Conservation (phyloP, 64 coral and sea anemone species). For the Porites lutea region DNA sequence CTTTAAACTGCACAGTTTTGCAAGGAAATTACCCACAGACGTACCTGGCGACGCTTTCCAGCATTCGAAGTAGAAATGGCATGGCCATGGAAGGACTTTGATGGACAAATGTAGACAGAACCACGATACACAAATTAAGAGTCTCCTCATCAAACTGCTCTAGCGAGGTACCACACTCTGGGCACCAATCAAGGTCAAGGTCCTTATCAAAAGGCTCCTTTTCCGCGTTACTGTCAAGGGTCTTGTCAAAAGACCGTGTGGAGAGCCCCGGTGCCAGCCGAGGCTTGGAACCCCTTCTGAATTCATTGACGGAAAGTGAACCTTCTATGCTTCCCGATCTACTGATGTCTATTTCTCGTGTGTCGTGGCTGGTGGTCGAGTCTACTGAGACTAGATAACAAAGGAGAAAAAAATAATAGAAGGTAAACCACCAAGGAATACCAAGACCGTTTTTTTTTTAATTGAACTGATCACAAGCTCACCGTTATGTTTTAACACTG, state of each 20-base stretch:
- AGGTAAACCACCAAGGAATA: too few relatives aligned
- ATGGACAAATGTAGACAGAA: slow-evolving; percentile 94
- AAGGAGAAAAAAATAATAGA: background rate
- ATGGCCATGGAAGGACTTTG: slow-evolving; percentile 94
- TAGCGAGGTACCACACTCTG: slow-evolving; percentile 83
- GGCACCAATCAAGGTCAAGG: slow-evolving; percentile 86
- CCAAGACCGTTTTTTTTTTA: background rate
- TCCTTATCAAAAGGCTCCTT: slow-evolving; percentile 50
- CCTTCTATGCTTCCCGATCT: slow-evolving; percentile 64
- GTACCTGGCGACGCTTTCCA: slow-evolving; percentile 95
- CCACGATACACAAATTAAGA: slow-evolving; percentile 92
- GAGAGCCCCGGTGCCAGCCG: slow-evolving; percentile 72
- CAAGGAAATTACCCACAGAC: too few relatives aligned
- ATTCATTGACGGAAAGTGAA: slow-evolving; percentile 14
- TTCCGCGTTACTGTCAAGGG: slow-evolving; percentile 61
- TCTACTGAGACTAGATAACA: slow-evolving; percentile 41
- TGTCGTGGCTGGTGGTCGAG: slow-evolving; percentile 48
- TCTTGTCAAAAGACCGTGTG: slow-evolving; percentile 77
- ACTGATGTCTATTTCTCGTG: slow-evolving; percentile 12
- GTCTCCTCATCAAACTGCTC: slow-evolving; percentile 99
- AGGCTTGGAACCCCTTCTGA: slow-evolving; percentile 43
- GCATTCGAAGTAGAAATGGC: slow-evolving; percentile 83
- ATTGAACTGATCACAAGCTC: too few relatives aligned
- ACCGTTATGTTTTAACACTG: too few relatives aligned
- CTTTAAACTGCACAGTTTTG: background rate